phyloP scores from a whole-genome alignment of 2,888 invertebrate species.

The Cerceris rybyensis region DNA sequence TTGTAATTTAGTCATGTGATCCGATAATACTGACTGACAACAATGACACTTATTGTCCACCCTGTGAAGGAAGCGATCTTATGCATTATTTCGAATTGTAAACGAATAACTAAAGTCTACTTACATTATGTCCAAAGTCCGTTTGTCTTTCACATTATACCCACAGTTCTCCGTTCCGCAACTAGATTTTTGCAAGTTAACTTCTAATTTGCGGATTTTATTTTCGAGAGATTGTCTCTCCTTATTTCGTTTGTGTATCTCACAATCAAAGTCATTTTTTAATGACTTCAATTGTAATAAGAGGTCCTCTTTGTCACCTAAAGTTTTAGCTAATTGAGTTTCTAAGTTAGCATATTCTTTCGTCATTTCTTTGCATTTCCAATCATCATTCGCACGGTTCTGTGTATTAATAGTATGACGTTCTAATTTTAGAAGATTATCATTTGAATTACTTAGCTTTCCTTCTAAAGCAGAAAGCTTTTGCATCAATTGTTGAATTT shows the following conservation, averaged over 20 bases:
- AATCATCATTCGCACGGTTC: conserved; percentile 69
- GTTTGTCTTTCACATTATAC: conserved; percentile 69
- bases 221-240: conserved; percentile 83
- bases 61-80: conserved; percentile 28
- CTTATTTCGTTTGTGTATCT: conserved; percentile 84
- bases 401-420: conserved; percentile 65
- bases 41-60: conserved; percentile 53
- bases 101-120: conserved; percentile 32
- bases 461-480: conserved; percentile 70
- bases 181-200: conserved; percentile 78
- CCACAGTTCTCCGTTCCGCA: conserved; percentile 73
- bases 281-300: conserved; percentile 85
- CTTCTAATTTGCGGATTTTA: conserved; percentile 80
- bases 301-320: conserved; percentile 83
- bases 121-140: conserved; percentile 60
- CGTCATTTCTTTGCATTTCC: conserved; percentile 71
- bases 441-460: conserved; percentile 63
- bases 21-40: conserved; percentile 47
- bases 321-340: conserved; percentile 68
- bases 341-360: conserved; percentile 74
- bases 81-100: not conserved
- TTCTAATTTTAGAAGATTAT: conserved; percentile 68
- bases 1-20: conserved; percentile 64
- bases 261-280: conserved; percentile 83
- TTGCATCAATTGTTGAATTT: conserved; percentile 66